These are phyloP conservation scores for Fregetta grallaria DNA, from an alignment of 2,113 vertebrate species.

Conservation along the genomic window DNA sequence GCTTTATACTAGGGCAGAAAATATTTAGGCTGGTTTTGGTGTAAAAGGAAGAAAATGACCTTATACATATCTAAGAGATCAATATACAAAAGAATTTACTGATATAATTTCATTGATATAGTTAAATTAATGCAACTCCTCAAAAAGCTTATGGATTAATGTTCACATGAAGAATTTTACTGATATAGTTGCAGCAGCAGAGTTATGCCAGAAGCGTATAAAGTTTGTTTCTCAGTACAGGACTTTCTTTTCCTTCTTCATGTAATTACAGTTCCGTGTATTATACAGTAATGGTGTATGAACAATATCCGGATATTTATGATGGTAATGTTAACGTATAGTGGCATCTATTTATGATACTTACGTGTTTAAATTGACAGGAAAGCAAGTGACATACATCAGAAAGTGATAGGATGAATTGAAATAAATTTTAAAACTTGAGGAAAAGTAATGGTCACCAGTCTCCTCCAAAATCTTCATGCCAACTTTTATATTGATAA, in stretches of 20 bases:
- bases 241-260: background rate
- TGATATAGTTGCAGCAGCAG: background rate
- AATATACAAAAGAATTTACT: background rate
- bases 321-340: background rate
- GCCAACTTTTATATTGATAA: background rate
- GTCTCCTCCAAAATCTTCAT: background rate
- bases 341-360: background rate
- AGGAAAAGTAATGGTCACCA: background rate
- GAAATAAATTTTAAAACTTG: background rate
- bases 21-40: background rate
- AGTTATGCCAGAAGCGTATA: background rate
- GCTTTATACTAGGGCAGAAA: background rate
- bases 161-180: background rate
- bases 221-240: background rate
- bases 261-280: background rate
- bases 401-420: background rate
- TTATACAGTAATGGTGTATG: background rate
- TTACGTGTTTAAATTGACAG: rapidly evolving
- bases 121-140: background rate
- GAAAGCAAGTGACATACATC: background rate
- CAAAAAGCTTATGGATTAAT: background rate
- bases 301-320: background rate
- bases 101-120: background rate
- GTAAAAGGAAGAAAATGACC: background rate
- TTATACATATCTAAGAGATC: background rate